A percentile compares a stretch with the other conserved stretches of the same genome.
phyloP scores from a whole-genome alignment of 1,140 invertebrate genomes.

The Brachionus angularis region DNA sequence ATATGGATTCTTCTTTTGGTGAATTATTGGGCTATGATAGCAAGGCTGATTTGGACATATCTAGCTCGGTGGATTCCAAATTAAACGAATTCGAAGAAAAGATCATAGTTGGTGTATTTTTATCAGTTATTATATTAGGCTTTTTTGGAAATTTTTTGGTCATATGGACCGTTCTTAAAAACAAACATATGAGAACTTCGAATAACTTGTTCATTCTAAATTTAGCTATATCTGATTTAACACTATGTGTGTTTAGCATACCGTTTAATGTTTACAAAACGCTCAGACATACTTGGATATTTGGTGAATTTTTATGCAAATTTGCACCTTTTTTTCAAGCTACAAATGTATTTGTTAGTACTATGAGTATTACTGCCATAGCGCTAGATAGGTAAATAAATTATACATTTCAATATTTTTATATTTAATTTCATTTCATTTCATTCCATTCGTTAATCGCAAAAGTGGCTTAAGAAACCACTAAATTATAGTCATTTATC shows the following conservation, averaged over 20 bases:
- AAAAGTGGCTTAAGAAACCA: too few relatives aligned
- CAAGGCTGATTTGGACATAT: constrained; percentile 1
- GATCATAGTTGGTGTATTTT: constrained; percentile 67
- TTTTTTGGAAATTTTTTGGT: constrained; percentile 74
- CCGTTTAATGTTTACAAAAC: constrained; percentile 78
- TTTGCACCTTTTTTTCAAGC: constrained; percentile 74
- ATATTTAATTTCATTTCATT: background rate
- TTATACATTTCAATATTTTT: constrained; percentile 56
- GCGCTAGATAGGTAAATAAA: constrained; percentile 71
- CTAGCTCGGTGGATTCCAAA: constrained; percentile 8
- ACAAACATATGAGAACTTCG: constrained; percentile 76
- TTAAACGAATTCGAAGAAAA: constrained; percentile 32
- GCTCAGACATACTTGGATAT: constrained; percentile 53
- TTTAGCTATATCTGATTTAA: constrained; percentile 75
- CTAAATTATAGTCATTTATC: too few relatives aligned
- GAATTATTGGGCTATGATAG: background rate
- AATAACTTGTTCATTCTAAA: constrained; percentile 85
- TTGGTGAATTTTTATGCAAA: constrained; percentile 67
- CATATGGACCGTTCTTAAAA: constrained; percentile 70
- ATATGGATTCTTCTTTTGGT: too few relatives aligned
- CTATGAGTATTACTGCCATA: constrained; percentile 81
- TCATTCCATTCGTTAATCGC: background rate
- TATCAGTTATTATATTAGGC: constrained; percentile 70
- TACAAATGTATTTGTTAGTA: constrained; percentile 79
- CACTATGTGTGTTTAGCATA: constrained; percentile 77